Base-by-base conservation (phyloP, 1,140 invertebrate genomes). In the Bemisia tabaci region DNA sequence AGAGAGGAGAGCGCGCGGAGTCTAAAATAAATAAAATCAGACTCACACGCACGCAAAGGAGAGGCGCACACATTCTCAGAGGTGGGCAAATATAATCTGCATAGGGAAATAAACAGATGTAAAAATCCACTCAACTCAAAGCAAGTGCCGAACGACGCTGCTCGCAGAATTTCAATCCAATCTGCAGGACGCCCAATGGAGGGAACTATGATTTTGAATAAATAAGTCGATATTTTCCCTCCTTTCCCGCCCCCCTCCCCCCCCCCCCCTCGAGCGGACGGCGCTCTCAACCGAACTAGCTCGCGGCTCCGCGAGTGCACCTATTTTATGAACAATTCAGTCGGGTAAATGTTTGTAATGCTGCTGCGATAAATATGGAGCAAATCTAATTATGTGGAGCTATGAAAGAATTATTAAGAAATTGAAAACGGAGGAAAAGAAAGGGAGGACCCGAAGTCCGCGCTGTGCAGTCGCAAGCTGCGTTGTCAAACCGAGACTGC, bases 11-110 rank as follows among this genome's bases (percentile, higher is more conserved):
- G 33, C 33, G n/a, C n/a, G n/a, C n/a, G n/a, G 5, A 48, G 33
- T 48, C 33, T 48, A 48, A 48, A 48, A 48, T 48, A 48, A 48
- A 48, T 48, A 48, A 48, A 48, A 48, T n/a, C n/a, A n/a, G n/a
- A 48, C 5, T 48, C 33, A 48, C 33, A 48, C 5, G 33, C 33
- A 48, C 33, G 33, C 33, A 5, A 5, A 48, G 17, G 17, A 48
- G 5, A 48, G 5, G 5, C 33, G 5, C 33, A 48, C 33, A 48
- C 33, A 48, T 17, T 9, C 33, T 9, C 33, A 48, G 33, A 48
- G 33, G 33, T 48, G 33, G 33, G 33, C 33, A 48, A 48, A 48
- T 48, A 48, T 48, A 48, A 48, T 48, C 33, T 48, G 33, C 33
- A 48, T 48, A 48, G 33, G 33, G 33, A 48, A 48, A 48, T 48